Base-by-base conservation (phyloP, 2,113 vertebrate species). In the Thunnus maccoyii region DNA sequence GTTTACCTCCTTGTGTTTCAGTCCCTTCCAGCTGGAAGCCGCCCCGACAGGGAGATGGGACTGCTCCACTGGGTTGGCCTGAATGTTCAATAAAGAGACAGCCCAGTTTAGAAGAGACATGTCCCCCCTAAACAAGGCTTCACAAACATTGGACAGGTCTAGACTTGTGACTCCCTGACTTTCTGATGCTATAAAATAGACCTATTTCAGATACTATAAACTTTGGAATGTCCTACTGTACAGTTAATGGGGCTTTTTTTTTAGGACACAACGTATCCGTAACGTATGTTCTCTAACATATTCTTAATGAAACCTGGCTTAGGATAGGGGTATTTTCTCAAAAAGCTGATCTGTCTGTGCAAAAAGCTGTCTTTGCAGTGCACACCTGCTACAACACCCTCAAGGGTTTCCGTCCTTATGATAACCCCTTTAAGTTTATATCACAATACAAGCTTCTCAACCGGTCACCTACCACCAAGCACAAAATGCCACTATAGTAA, bases 1-100 rank as follows among this genome's bases (percentile, higher is more conserved):
- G 75, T 89, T 94, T 94, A 94, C 93, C 92, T 93, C 92, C 88
- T 93, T 93, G 84, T 88, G 90, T 91, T 92, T 92, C 91, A 91
- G 85, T 87, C 86, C 91, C 89, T 88, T 93, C 92, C 90, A 94
- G 92, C 89, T 92, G 89, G 93, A 91, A 89, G 90, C 88, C 82
- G 89, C 89, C 87, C 87, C 85, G 80, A 88, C 86, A 78, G 88
- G 87, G 79, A 92, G 91, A 89, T 91, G 93, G 92, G 93, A 94
- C 93, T 92, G 90, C 92, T 93, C 93, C 81, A 74, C 91, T 88
- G 89, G 90, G 92, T 76, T 89, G 89, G 91, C 92, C 93, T 93
- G 92, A 90, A 90, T 92, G 88, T 93, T 91, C 87, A 88, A 91
- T 91, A 88, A 90, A 90, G 85, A 94, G 80, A 92, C 90, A 94